Conservation (phyloP, 2,113 vertebrate genomes). For the Siniperca chuatsi region DNA sequence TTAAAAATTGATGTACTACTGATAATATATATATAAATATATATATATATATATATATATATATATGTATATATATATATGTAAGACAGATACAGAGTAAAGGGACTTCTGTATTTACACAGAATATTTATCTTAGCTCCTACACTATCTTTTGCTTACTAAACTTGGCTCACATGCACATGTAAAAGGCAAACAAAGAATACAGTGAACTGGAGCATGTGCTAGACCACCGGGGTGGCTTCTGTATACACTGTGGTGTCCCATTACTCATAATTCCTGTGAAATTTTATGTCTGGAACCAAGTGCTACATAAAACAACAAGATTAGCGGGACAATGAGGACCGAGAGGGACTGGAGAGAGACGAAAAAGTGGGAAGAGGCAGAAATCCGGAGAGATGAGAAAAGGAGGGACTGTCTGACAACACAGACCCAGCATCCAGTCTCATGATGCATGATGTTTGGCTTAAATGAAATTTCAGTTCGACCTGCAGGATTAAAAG, state of each 20-base stretch:
- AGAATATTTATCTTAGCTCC: constrained; percentile 16
- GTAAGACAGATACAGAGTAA: too few species aligned
- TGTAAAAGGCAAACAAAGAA: constrained; percentile 40
- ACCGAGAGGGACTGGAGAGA: background rate
- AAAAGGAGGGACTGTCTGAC: constrained; percentile 9
- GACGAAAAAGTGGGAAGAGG: background rate
- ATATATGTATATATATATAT: background rate
- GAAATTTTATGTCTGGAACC: constrained; percentile 44
- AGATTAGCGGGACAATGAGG: constrained; percentile 5
- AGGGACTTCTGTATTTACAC: background rate
- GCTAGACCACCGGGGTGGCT: constrained; percentile 37
- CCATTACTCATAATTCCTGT: constrained; percentile 35
- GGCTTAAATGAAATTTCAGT: constrained; percentile 3
- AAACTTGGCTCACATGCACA: constrained; percentile 14
- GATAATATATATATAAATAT: background rate
- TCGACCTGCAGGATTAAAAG: constrained; percentile 6
- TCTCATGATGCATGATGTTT: constrained; percentile 19
- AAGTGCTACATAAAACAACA: constrained; percentile 42
- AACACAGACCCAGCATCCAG: background rate
- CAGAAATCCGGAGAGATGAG: constrained; percentile 7
- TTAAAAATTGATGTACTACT: too few species aligned
- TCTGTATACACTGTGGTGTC: constrained; percentile 30
- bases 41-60: too few species aligned
- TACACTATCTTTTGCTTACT: constrained; percentile 2
- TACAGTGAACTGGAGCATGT: constrained; percentile 8